phyloP scores from a whole-genome alignment of 2,113 vertebrate species.

The Hydrochoerus hydrochaeris region DNA sequence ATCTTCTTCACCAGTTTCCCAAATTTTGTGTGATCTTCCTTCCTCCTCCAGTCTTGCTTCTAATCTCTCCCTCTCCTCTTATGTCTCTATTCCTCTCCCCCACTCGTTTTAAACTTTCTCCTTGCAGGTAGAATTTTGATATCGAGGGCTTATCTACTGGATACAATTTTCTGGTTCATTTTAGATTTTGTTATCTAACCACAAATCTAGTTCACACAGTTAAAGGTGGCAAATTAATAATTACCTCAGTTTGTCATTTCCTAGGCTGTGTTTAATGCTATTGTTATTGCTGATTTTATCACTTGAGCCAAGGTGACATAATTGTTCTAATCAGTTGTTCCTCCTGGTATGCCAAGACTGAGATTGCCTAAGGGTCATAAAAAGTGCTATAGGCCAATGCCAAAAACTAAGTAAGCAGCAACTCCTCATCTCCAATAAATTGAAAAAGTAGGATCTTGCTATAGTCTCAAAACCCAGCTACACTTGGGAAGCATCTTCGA shows the following conservation, averaged over 20 bases:
- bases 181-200: neutral
- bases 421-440: neutral
- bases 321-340: neutral
- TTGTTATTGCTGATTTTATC: neutral
- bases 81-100: neutral
- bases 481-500: neutral
- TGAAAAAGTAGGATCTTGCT: neutral
- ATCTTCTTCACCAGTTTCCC: neutral
- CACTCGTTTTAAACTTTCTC: neutral
- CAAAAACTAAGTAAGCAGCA: neutral
- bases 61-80: neutral
- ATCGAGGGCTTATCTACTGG: neutral
- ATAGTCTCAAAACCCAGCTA: neutral
- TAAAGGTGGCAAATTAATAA: neutral
- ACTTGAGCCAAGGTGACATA: neutral
- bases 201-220: neutral
- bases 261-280: neutral
- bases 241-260: neutral
- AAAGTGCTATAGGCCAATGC: neutral
- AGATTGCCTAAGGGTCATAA: neutral
- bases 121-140: neutral
- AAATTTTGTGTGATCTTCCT: neutral
- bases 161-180: neutral
- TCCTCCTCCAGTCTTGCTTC: neutral
- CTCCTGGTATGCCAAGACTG: neutral